Evolutionary conservation across 2,797 vertebrate species (phyloP).

Genomic region (Scyliorhinus canicula): DNA sequence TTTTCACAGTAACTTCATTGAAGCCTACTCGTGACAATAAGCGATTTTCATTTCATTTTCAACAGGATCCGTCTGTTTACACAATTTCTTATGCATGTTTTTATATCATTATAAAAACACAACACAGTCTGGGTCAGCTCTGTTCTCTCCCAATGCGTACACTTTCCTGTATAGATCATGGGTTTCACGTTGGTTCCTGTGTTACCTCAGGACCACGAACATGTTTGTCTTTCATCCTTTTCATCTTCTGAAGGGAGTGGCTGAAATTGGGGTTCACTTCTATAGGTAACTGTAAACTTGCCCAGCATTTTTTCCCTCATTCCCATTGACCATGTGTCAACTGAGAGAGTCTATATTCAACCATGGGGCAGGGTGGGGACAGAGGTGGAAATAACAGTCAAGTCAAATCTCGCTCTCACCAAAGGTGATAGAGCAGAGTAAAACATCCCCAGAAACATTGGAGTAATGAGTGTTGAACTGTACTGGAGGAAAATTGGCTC

Average conservation of each 20-base stretch:
- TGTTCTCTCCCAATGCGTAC: neutral
- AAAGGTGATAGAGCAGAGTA: too few species aligned
- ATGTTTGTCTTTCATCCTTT: neutral
- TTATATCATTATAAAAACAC: too few species aligned
- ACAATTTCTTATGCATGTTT: too few species aligned
- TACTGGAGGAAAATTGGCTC: neutral
- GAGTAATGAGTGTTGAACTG: too few species aligned
- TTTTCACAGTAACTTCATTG: too few species aligned
- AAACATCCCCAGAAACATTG: too few species aligned
- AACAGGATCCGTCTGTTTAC: too few species aligned
- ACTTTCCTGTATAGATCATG: neutral
- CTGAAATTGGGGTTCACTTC: neutral
- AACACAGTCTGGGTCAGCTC: neutral
- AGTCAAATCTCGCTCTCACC: too few species aligned
- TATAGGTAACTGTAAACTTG: neutral
- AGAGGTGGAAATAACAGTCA: too few species aligned
- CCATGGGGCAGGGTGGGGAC: neutral
- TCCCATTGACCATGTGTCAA: neutral
- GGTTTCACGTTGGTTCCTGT: neutral
- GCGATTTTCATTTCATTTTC: too few species aligned
- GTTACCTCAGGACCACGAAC: neutral
- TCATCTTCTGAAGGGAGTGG: neutral
- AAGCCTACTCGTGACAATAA: too few species aligned
- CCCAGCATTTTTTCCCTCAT: neutral
- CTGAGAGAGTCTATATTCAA: neutral